Evolutionary conservation across 2,888 invertebrate genomes (phyloP).

Genomic region (Hedya salicella): DNA sequence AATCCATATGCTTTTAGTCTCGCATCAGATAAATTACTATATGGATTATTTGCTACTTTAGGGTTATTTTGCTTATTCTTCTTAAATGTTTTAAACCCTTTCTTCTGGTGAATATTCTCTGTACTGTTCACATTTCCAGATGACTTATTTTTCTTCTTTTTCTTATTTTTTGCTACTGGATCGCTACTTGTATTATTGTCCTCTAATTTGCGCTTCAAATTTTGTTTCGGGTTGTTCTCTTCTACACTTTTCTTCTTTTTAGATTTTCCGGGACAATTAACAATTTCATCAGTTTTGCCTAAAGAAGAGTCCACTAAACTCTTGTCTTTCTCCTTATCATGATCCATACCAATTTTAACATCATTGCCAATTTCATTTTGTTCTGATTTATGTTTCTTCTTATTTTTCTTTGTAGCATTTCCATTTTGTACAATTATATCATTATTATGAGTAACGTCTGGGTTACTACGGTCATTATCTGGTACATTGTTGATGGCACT

Average conservation of each 20-base stretch:
- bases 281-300: constrained; percentile 27
- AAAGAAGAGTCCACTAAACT: constrained; percentile 7
- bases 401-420: constrained; percentile 38
- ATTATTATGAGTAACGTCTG: constrained; percentile 19
- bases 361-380: not conserved
- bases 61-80: constrained; percentile 54
- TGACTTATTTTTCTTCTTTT: constrained; percentile 50
- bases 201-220: constrained; percentile 50
- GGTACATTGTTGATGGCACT: constrained; percentile 16
- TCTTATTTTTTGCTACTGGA: constrained; percentile 53
- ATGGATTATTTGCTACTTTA: constrained; percentile 61
- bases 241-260: constrained; percentile 48
- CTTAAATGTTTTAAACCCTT: constrained; percentile 55
- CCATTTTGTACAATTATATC: constrained; percentile 18
- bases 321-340: not conserved
- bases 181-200: constrained; percentile 39
- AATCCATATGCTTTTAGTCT: constrained; percentile 96
- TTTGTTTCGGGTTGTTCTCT: constrained; percentile 28
- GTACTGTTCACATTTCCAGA: constrained; percentile 34
- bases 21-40: constrained; percentile 88
- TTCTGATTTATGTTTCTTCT: constrained; percentile 20
- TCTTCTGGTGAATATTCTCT: constrained; percentile 47
- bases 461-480: constrained; percentile 14
- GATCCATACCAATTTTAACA: not conserved
- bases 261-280: constrained; percentile 42